Percentiles rank a stretch among this genome's conserved stretches.
Evolutionary conservation across 2,797 vertebrate species (phyloP).

Genomic region (Anabacerthia variegaticeps): DNA sequence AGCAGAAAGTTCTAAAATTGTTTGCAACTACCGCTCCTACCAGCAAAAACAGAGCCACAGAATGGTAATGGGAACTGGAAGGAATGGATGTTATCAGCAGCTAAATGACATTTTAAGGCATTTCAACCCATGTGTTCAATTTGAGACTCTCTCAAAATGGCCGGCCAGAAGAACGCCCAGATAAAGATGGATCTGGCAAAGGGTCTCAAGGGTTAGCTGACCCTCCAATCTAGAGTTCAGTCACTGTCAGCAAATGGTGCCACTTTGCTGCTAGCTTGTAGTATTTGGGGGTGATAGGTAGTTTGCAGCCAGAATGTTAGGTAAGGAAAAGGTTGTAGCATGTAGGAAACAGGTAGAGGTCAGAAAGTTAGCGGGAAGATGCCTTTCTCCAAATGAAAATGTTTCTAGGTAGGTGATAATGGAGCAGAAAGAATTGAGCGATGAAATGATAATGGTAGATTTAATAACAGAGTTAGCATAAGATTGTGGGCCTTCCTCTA

Average conservation of each 20-base stretch:
- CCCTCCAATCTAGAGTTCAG: neutral
- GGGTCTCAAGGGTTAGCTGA: neutral
- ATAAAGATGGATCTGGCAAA: neutral
- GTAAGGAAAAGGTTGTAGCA: constrained; percentile 52
- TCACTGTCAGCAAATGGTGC: constrained; percentile 27
- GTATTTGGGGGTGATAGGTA: constrained; percentile 24
- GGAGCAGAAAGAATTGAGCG: constrained; percentile 23
- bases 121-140: neutral
- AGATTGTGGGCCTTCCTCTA: neutral
- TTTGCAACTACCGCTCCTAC: neutral
- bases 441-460: constrained; percentile 1
- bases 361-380: constrained; percentile 41
- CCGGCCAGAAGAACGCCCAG: neutral
- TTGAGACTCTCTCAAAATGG: neutral
- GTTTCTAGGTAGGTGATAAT: constrained; percentile 22
- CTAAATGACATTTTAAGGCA: neutral
- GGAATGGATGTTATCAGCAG: neutral
- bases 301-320: constrained; percentile 65
- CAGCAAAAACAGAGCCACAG: neutral
- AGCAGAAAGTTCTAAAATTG: neutral
- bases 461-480: constrained; percentile 22
- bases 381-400: constrained; percentile 8
- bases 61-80: neutral
- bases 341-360: constrained; percentile 59
- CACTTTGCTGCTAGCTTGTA: constrained; percentile 21